Conservation (phyloP, 2,797 vertebrate species). For the Botia kubotai region DNA sequence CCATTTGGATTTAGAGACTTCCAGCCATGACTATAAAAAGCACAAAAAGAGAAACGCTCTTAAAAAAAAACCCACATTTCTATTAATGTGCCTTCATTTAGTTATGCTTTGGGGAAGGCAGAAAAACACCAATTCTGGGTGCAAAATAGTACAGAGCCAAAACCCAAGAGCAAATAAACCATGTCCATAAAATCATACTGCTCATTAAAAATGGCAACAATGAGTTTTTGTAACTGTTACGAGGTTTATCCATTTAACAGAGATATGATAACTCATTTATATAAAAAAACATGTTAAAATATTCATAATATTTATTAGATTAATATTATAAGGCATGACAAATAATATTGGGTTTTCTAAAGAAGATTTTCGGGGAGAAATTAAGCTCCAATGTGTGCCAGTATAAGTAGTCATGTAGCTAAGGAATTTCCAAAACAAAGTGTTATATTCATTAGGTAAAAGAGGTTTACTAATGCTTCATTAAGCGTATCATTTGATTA, state of each 20-base stretch:
- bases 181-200: not conserved
- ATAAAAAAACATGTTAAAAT: too few relatives aligned
- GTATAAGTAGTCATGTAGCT: slow-evolving; percentile 18
- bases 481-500: slow-evolving; percentile 27
- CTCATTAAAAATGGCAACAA: too few relatives aligned
- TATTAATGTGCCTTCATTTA: slow-evolving; percentile 12
- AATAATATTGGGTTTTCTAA: not conserved
- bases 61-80: slow-evolving; percentile 12
- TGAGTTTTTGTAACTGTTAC: too few relatives aligned
- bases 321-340: too few relatives aligned
- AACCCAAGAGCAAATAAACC: not conserved
- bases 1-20: slow-evolving; percentile 13
- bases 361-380: not conserved
- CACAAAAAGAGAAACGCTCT: slow-evolving; percentile 15
- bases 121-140: not conserved
- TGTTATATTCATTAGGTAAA: slow-evolving; percentile 33
- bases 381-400: slow-evolving; percentile 5
- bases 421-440: slow-evolving; percentile 33
- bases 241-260: too few relatives aligned
- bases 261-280: too few relatives aligned
- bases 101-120: not conserved
- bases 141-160: not conserved
- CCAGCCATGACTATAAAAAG: not conserved
- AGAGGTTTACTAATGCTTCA: slow-evolving; percentile 42
- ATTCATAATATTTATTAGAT: too few relatives aligned